Conservation (phyloP, 2,113 vertebrate genomes). For the Zosterops lateralis region DNA sequence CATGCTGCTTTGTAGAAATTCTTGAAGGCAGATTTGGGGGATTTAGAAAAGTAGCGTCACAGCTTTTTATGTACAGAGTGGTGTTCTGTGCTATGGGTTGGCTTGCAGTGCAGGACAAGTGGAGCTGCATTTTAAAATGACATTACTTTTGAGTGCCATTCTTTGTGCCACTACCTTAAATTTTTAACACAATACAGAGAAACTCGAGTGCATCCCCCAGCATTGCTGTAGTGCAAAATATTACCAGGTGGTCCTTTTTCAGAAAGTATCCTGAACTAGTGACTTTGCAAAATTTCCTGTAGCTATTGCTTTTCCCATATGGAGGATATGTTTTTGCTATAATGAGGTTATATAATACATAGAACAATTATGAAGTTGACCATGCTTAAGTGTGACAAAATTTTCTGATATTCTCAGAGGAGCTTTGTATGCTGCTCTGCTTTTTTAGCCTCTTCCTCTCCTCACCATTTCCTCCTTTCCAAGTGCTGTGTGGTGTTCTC, state of each 20-base stretch:
- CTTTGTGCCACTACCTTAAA: background rate
- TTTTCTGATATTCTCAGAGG: background rate
- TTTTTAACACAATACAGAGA: background rate
- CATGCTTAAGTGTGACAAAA: background rate
- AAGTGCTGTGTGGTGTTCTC: background rate
- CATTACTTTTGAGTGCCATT: background rate
- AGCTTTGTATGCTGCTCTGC: background rate
- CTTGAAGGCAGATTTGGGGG: background rate
- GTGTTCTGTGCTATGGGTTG: background rate
- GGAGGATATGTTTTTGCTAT: background rate
- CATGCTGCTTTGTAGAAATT: background rate
- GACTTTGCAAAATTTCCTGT: background rate
- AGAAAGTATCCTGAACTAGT: background rate
- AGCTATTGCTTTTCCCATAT: background rate
- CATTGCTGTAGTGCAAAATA: background rate
- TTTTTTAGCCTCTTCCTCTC: background rate
- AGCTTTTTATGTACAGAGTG: background rate
- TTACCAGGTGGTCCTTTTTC: background rate
- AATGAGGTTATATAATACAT: rapidly evolving
- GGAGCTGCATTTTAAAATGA: background rate
- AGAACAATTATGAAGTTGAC: background rate
- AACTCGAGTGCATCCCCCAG: background rate
- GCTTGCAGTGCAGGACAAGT: background rate
- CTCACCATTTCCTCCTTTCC: background rate
- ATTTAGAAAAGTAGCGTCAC: background rate